Evolutionary conservation across 2,797 vertebrate genomes (phyloP), one percentile per base, ranked within the genome.

Genomic region (Lepilemur septentrionalis): DNA sequence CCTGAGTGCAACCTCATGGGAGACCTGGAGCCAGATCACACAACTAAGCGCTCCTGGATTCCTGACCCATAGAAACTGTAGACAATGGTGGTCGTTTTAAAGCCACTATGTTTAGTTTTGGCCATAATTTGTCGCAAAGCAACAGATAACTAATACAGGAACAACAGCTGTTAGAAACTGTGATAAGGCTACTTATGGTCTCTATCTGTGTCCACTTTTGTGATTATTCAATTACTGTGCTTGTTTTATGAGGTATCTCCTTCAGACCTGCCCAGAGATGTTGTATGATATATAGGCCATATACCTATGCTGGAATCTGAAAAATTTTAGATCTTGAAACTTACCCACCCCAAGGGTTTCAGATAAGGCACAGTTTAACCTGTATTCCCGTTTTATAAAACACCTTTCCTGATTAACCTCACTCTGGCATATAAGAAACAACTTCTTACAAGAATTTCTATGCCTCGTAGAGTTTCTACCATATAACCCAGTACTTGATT

Each of bases 381-480:
- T 87, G 23, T 70, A 84, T 84, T 55, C 23, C 41, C 25, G 80
- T 84, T 83, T 84, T 63, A 48, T 91, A 83, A 91, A 94, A 70
- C 10, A 48, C 1, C 7, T 85, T 57, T 93, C 78, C 41, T 65
- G 11, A 72, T 94, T 89, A 95, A 83, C 18, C 3, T 63, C 23
- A 89, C 2, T 25, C 23, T 78, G 43, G n/a, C 38, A 89, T 43
- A 28, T 35, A 81, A 90, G 22, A 95, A 93, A 91, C 18, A 57
- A 88, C 72, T 76, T 94, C 48, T 94, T 92, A 14, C 48, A 79
- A 96, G 14, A 82, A 89, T 87, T 72, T 63, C 59, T 92, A 0
- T 57, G n/a, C 41, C 38, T 94, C 70, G 67, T 41, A 55, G 48
- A 90, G 84, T 88, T 57, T 67, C 72, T 0, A 78, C 17, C 41